These are phyloP conservation scores for Icerya purchasi DNA, from an alignment of 2,888 invertebrate genomes.

Conservation along the genomic window DNA sequence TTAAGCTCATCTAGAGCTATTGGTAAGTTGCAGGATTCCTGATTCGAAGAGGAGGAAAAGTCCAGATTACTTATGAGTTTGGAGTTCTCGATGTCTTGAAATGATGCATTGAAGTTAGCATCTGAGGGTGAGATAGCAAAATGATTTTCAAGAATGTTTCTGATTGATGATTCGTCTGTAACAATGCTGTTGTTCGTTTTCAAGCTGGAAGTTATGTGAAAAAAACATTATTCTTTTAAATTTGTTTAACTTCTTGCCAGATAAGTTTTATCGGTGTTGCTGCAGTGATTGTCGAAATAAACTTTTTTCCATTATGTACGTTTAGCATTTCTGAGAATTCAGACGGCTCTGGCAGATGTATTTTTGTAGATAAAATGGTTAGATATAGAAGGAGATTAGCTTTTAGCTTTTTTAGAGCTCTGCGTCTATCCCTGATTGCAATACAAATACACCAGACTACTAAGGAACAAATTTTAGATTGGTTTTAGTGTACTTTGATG, in stretches of 20 bases:
- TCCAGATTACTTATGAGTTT: not conserved
- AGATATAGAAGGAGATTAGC: too few relatives aligned
- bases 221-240: not conserved
- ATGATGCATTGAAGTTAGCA: not conserved
- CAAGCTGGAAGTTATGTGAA: not conserved
- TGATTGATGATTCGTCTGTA: not conserved
- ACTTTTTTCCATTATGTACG: too few relatives aligned
- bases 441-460: not conserved
- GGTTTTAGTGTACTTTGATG: not conserved
- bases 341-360: not conserved
- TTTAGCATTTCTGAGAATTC: too few relatives aligned
- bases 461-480: not conserved
- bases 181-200: not conserved
- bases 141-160: not conserved
- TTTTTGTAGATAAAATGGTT: not conserved
- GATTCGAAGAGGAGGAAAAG: not conserved
- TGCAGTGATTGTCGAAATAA: not conserved
- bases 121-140: not conserved
- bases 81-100: not conserved
- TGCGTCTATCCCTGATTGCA: not conserved
- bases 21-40: not conserved
- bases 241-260: not conserved
- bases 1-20: not conserved
- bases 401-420: not conserved
- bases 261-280: not conserved